Evolutionary conservation across 92 coral and sea anemone genomes (phyloP), one percentile per base, ranked within the genome.

Genomic region (Metridium senile): DNA sequence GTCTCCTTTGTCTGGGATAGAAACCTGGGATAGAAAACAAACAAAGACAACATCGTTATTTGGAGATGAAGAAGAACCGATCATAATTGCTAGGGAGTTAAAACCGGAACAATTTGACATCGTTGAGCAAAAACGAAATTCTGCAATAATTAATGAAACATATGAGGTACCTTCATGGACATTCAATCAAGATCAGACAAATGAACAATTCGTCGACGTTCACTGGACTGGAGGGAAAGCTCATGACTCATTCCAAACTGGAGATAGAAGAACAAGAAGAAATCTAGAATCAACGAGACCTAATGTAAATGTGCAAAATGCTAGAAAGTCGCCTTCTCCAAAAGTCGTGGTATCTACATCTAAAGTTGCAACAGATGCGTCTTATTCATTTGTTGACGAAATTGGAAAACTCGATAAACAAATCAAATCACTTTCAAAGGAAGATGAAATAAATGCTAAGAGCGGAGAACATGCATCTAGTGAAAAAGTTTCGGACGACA

Each of bases 131-230:
- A 39, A 26, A 73, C 52, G 34, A 19, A 54, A 62, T 4, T 27
- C 35, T 23, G 63, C 78, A 2, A 58, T 73, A 56, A 32, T 73
- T 34, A 62, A 73, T 62, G 78, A 73, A 73, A 22, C 53, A 32
- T 73, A 49, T 29, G 78, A 73, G 20, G 27, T 73, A 4, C 78
- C 78, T n/a, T 73, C 78, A 20, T 39, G 65, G 49, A 73, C 13
- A 34, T 21, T 54, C 69, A 63, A 63, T 30, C 62, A 71, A 54
- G 68, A 71, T 71, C 76, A 71, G 23, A 20, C 53, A 22, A 33
- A 33, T 35, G 33, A 52, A 33, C n/a, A n/a, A n/a, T n/a, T n/a
- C n/a, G n/a, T n/a, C n/a, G n/a, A n/a, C n/a, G n/a, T 59, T 45
- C 11, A 53, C n/a, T n/a, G n/a, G n/a, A n/a, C 43, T 64, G 8